phyloP scores from a whole-genome alignment of 2,113 vertebrate genomes.

The Sander lucioperca region DNA sequence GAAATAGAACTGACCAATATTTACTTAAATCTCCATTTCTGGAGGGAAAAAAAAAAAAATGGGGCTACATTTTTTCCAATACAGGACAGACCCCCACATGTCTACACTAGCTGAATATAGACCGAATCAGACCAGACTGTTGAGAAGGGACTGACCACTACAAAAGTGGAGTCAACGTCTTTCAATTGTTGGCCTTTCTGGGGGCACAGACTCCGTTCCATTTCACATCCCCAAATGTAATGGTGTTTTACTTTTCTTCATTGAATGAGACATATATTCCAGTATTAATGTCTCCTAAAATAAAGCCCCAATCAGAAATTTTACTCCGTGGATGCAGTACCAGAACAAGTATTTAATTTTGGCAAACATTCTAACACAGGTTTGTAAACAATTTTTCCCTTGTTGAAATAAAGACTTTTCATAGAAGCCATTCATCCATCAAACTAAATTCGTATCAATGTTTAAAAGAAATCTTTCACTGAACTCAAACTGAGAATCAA shows the following conservation, averaged over 20 bases:
- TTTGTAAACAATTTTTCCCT: constrained; percentile 85
- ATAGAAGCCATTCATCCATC: constrained; percentile 62
- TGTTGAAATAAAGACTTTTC: constrained; percentile 80
- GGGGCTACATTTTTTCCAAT: neutral
- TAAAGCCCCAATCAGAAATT: constrained; percentile 47
- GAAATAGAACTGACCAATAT: constrained; percentile 7
- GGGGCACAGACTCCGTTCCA: constrained; percentile 9
- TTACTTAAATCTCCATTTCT: constrained; percentile 19
- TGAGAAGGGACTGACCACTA: neutral
- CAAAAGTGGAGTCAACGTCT: neutral
- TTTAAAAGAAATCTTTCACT: constrained; percentile 38
- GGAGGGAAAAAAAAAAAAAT: neutral
- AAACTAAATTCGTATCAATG: constrained; percentile 59
- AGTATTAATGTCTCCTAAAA: constrained; percentile 37
- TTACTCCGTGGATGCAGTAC: constrained; percentile 62
- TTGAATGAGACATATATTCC: constrained; percentile 18
- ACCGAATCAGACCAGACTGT: neutral
- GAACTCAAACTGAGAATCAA: constrained; percentile 60
- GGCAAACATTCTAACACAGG: constrained; percentile 80
- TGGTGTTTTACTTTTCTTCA: constrained; percentile 1
- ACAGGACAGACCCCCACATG: constrained; percentile 1
- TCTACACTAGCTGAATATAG: neutral
- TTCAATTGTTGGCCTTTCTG: neutral
- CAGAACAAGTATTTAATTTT: constrained; percentile 67
- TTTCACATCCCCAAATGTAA: constrained; percentile 16